Evolutionary conservation across 2,797 vertebrate species (phyloP).

Genomic region (Sebastes vulpes): DNA sequence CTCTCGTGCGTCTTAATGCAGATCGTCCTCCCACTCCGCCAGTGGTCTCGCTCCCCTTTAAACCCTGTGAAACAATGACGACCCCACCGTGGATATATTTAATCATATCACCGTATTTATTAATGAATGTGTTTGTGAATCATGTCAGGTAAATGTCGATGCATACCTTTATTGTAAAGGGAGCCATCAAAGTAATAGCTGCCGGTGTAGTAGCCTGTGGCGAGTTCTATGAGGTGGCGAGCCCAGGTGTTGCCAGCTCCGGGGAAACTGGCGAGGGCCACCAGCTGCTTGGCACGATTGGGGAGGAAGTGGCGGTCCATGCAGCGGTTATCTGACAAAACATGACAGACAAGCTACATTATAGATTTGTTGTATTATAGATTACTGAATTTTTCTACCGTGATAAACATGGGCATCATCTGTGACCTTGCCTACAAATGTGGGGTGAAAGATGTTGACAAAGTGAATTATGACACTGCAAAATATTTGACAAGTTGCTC

Average conservation of each 20-base stretch:
- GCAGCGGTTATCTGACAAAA: conserved; percentile 93
- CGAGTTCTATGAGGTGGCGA: conserved; percentile 95
- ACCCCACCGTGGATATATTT: background rate
- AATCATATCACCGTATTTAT: background rate
- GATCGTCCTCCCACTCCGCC: conserved; percentile 94
- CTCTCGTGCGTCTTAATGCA: conserved; percentile 99
- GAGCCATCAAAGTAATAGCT: conserved; percentile 99
- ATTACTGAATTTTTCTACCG: background rate
- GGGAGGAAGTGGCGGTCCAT: conserved; percentile 96
- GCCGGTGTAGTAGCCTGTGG: conserved; percentile 96
- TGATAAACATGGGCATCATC: background rate
- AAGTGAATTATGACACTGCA: background rate
- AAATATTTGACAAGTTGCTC: background rate
- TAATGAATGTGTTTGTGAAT: background rate
- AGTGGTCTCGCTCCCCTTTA: conserved; percentile 97
- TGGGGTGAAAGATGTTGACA: background rate
- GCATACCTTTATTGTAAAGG: conserved; percentile 96
- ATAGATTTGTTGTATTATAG: background rate
- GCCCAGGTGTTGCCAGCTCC: conserved; percentile 98
- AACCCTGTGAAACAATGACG: conserved; percentile 83
- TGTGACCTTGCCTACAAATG: background rate
- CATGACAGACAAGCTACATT: background rate
- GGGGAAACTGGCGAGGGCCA: conserved; percentile 96
- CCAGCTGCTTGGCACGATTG: conserved; percentile 88
- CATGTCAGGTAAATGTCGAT: background rate